These are phyloP conservation scores for Deroplatys truncata DNA, from an alignment of 2,888 invertebrate genomes.

Conservation along the genomic window DNA sequence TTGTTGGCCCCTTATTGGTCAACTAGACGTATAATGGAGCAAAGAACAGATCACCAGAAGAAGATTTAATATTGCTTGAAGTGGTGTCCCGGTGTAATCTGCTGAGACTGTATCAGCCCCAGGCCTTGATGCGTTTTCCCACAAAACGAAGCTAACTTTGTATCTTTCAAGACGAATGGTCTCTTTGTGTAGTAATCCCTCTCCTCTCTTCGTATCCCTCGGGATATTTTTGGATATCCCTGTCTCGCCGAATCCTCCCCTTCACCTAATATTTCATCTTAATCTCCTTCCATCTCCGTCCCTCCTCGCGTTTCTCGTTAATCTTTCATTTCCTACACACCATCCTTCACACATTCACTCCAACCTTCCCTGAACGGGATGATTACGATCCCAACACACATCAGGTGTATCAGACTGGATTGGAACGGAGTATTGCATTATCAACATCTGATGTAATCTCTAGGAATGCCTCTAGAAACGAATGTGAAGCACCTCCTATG, in stretches of 20 bases:
- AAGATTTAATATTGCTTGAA: not conserved
- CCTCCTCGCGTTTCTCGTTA: not conserved
- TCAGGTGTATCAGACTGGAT: not conserved
- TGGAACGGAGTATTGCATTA: not conserved
- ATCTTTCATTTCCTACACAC: not conserved
- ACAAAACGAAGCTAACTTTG: not conserved
- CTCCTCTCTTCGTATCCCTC: not conserved
- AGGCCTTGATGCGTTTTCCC: not conserved
- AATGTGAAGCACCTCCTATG: not conserved
- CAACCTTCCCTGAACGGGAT: not conserved
- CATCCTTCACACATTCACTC: not conserved
- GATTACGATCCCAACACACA: not conserved
- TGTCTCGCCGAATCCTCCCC: not conserved
- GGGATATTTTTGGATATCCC: not conserved
- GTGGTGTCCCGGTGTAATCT: not conserved
- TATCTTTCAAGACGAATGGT: not conserved
- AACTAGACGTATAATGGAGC: too few species aligned
- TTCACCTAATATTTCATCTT: slow-evolving; percentile 5
- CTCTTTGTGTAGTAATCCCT: not conserved
- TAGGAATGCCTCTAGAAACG: not conserved
- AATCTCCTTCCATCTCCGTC: not conserved
- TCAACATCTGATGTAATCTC: not conserved
- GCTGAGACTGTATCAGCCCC: not conserved
- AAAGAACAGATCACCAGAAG: too few species aligned
- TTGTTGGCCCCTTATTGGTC: too few species aligned